A percentile compares a stretch with the other conserved stretches of the same genome.
phyloP scores from a whole-genome alignment of 2,113 vertebrate species.

The Rattus norvegicus region GRCr8 NC_086032.1:6311001-6311500 shows the following conservation, averaged over 20 bases:
- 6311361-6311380: background rate
- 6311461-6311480: background rate
- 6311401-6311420: background rate
- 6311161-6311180: background rate
- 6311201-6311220: slow-evolving; percentile 12
- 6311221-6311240: slow-evolving; percentile 47
- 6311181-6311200: background rate
- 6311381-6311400: no score
- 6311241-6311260: background rate
- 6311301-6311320: background rate
- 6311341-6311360: background rate
- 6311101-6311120: background rate
- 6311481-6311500: background rate
- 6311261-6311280: background rate
- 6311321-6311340: background rate
- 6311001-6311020: background rate
- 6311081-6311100: background rate
- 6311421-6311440: no score
- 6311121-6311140: background rate
- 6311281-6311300: slow-evolving; percentile 13
- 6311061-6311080: background rate
- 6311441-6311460: background rate
- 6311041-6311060: background rate
- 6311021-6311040: background rate
- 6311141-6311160: background rate